These are phyloP conservation scores for Danionella cerebrum DNA, from an alignment of 2,113 vertebrate genomes.

Conservation along the genomic window DNA sequence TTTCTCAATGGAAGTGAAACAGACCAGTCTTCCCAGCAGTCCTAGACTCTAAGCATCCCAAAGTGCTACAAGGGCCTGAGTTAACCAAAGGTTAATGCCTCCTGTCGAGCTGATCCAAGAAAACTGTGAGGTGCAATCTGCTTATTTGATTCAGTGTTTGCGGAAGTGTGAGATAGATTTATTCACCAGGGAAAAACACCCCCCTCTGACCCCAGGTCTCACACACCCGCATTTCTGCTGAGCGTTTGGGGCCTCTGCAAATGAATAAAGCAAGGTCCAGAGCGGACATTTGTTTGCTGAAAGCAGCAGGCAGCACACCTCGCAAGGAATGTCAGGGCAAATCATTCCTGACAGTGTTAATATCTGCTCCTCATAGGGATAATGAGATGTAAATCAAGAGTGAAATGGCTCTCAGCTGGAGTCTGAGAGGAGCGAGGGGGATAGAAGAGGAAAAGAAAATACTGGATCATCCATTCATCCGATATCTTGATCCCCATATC, in stretches of 20 bases:
- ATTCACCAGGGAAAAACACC: conserved; percentile 36
- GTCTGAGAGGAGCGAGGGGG: conserved; percentile 69
- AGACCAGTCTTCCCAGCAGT: neutral
- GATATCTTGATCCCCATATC: too few species aligned
- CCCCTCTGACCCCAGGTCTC: conserved; percentile 39
- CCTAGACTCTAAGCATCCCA: conserved; percentile 31
- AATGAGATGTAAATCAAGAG: conserved; percentile 97
- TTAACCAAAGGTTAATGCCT: conserved; percentile 59
- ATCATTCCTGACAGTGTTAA: conserved; percentile 92
- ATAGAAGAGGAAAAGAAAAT: conserved; percentile 36
- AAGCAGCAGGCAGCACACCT: conserved; percentile 61
- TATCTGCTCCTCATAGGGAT: conserved; percentile 84
- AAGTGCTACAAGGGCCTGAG: conserved; percentile 38
- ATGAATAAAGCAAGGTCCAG: conserved; percentile 45
- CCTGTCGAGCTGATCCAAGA: conserved; percentile 53
- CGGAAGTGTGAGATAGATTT: conserved; percentile 38
- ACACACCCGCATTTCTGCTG: neutral
- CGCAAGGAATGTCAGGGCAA: conserved; percentile 92
- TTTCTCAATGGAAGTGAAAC: neutral
- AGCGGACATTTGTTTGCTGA: conserved; percentile 42
- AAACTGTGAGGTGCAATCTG: conserved; percentile 30
- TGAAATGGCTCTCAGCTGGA: conserved; percentile 90
- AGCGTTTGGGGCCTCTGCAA: conserved; percentile 34
- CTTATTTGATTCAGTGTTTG: conserved; percentile 45
- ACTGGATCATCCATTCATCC: too few species aligned